Percentiles rank a stretch among this genome's conserved stretches.
Evolutionary conservation across 1,140 invertebrate species (phyloP).

Genomic region (Pseudomyrmex gracilis): DNA sequence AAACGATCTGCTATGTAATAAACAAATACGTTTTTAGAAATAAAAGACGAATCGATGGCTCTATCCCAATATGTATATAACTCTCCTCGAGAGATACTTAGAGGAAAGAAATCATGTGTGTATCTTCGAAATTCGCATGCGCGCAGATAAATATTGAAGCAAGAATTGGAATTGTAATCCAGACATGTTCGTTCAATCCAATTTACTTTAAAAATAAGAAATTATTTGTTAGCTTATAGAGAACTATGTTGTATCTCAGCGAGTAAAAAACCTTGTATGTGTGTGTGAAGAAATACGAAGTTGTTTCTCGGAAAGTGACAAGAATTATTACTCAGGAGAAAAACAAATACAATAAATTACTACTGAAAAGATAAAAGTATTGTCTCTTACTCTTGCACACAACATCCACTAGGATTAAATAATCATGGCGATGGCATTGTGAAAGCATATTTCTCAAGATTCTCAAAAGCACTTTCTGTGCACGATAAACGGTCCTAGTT

Average conservation of each 20-base stretch:
- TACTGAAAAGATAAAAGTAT: slow-evolving; percentile 6
- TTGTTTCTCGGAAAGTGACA: neutral
- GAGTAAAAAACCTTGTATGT: neutral
- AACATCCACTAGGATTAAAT: neutral
- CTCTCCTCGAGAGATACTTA: neutral
- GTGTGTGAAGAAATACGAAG: neutral
- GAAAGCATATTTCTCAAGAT: neutral
- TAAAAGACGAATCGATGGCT: slow-evolving; percentile 56
- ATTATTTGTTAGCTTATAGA: neutral
- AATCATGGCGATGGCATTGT: neutral
- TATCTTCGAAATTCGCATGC: neutral
- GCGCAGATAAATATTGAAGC: neutral
- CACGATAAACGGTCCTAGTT: slow-evolving; percentile 93
- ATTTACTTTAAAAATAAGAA: neutral
- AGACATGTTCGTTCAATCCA: neutral
- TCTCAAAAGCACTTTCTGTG: slow-evolving; percentile 94
- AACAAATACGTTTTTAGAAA: slow-evolving; percentile 77
- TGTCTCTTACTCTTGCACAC: neutral
- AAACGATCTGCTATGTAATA: slow-evolving; percentile 74
- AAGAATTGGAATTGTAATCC: neutral
- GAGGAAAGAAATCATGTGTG: neutral
- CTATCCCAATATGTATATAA: neutral
- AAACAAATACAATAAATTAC: neutral
- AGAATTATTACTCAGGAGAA: slow-evolving; percentile 18
- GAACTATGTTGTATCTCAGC: neutral